A percentile compares a stretch with the other conserved stretches of the same genome.
Conservation (phyloP, 2,888 invertebrate genomes). For the Conistra vaccinii region DNA sequence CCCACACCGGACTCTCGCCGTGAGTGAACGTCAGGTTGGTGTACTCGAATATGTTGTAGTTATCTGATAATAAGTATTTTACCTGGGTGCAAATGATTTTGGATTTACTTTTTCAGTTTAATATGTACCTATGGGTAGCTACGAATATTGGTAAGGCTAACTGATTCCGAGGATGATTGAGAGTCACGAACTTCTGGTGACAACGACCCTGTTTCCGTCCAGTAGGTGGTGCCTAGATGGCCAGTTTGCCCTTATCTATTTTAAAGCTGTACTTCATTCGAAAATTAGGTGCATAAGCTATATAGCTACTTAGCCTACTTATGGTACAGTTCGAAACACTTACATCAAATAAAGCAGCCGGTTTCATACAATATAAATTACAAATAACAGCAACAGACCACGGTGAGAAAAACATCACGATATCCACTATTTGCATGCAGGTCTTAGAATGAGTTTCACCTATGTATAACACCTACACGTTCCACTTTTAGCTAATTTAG, state of each 20-base stretch:
- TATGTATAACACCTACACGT: not conserved
- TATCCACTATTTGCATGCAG: slow-evolving; percentile 11
- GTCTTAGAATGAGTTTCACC: slow-evolving; percentile 1
- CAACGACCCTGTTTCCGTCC: not conserved
- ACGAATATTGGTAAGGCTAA: not conserved
- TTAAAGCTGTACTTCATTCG: not conserved
- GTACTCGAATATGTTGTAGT: slow-evolving; percentile 56
- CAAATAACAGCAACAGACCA: slow-evolving; percentile 12
- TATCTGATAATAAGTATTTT: slow-evolving; percentile 20
- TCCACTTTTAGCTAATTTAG: slow-evolving; percentile 22
- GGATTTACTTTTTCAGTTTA: not conserved
- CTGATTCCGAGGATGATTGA: not conserved
- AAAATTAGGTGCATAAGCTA: not conserved
- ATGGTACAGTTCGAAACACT: slow-evolving; percentile 20
- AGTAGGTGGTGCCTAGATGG: not conserved
- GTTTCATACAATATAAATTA: slow-evolving; percentile 30
- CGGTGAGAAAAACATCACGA: slow-evolving; percentile 26
- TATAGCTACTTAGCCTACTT: not conserved
- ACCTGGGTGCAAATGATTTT: slow-evolving; percentile 30
- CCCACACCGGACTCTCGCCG: slow-evolving; percentile 81
- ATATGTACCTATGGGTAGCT: not conserved
- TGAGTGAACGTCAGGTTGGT: slow-evolving; percentile 65
- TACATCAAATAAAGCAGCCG: slow-evolving; percentile 28
- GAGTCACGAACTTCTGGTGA: not conserved
- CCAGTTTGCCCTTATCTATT: not conserved